These are phyloP conservation scores for Ianthella basta DNA, from an alignment of 37 sponge, comb jelly and placozoan genomes.

Conservation along the genomic window DNA sequence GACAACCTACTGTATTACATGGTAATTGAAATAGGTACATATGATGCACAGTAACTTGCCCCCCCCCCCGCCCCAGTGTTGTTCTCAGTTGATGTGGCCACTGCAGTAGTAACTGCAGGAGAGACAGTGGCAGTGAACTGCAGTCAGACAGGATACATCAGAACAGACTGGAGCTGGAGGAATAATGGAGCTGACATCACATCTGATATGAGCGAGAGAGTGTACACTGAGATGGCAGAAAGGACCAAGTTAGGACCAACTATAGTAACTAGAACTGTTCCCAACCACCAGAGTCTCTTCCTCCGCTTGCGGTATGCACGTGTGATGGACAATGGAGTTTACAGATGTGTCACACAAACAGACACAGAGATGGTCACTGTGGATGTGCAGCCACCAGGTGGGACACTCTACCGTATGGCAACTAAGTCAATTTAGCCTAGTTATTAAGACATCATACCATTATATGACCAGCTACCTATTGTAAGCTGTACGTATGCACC, in stretches of 20 bases:
- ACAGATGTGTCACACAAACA: neutral
- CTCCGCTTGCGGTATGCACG: neutral
- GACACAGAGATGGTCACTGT: no score
- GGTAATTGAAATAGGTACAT: no score
- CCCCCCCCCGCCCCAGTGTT: neutral
- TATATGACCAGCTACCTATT: no score
- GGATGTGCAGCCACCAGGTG: no score
- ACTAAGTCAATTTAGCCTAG: no score
- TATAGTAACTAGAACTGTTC: neutral
- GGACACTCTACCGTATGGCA: no score
- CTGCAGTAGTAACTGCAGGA: neutral
- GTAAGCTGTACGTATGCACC: no score
- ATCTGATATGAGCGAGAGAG: neutral
- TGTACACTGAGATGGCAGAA: neutral
- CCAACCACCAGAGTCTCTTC: neutral
- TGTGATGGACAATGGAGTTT: slow-evolving; percentile 8
- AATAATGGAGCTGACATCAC: neutral
- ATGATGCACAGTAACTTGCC: no score
- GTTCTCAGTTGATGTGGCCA: neutral
- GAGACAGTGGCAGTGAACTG: neutral
- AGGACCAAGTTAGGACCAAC: neutral
- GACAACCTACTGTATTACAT: no score
- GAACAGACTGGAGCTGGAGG: slow-evolving; percentile 12
- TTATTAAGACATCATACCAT: no score
- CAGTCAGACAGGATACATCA: slow-evolving; percentile 22